Conservation (phyloP, 2,888 invertebrate genomes). For the Tetragonisca angustula region DNA sequence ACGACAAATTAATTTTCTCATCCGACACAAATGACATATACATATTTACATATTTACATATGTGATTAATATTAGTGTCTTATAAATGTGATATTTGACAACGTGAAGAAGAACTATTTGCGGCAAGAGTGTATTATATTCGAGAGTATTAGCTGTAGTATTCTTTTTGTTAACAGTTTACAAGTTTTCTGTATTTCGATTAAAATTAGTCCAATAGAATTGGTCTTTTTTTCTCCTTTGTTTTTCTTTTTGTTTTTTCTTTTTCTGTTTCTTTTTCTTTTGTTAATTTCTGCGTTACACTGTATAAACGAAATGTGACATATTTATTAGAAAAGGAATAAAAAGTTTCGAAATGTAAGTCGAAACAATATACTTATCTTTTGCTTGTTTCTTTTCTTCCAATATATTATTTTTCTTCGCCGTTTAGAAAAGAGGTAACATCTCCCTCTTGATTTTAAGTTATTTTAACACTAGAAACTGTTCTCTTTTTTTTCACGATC, state of each 20-base stretch:
- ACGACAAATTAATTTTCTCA: background rate
- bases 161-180: constrained; percentile 2
- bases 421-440: background rate
- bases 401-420: background rate
- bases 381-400: background rate
- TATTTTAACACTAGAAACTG: background rate
- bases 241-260: background rate
- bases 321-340: background rate
- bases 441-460: too few relatives aligned
- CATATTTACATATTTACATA: background rate
- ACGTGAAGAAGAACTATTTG: constrained; percentile 1
- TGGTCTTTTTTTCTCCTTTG: background rate
- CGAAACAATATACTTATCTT: background rate
- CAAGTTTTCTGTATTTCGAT: background rate
- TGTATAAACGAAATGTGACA: background rate
- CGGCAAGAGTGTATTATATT: background rate
- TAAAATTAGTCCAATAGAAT: background rate
- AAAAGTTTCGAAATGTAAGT: background rate
- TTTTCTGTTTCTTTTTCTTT: too few relatives aligned
- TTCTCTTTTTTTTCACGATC: background rate
- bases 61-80: background rate
- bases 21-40: background rate
- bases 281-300: background rate
- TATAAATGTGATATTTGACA: constrained; percentile 6
- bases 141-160: background rate